These are phyloP conservation scores for Pelosia muscerda DNA, from an alignment of 2,888 invertebrate genomes.

Conservation along the genomic window DNA sequence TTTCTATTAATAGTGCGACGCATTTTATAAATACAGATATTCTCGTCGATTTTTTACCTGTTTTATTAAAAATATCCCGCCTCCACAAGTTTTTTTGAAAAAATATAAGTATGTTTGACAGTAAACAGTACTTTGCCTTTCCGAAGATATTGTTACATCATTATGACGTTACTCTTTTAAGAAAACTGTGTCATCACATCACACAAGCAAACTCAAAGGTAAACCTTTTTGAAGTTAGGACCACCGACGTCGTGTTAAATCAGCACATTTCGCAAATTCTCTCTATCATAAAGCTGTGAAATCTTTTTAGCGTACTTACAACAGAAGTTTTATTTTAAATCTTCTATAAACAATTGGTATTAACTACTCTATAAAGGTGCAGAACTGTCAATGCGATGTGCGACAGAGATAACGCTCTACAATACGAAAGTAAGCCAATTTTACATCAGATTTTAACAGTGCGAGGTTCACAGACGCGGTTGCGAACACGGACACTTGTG, in stretches of 20 bases:
- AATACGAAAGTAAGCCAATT: too few species aligned
- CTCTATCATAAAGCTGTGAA: background rate
- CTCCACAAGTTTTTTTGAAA: constrained; percentile 2
- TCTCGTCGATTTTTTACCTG: constrained; percentile 4
- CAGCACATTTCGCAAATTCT: too few species aligned
- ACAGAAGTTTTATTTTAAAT: too few species aligned
- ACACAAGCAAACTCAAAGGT: background rate
- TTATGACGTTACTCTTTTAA: too few species aligned
- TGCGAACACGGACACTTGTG: too few species aligned
- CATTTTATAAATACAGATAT: background rate
- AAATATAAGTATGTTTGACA: constrained; percentile 2
- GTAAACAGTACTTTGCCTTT: constrained; percentile 4
- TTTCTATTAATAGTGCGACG: background rate
- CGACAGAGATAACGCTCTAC: background rate
- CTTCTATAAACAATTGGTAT: background rate
- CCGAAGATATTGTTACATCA: background rate
- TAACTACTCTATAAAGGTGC: background rate
- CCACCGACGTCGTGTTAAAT: too few species aligned
- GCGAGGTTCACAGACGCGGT: too few species aligned
- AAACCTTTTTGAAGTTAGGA: too few species aligned
- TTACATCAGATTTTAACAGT: too few species aligned
- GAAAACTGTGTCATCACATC: too few species aligned
- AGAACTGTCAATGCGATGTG: background rate
- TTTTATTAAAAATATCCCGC: constrained; percentile 9
- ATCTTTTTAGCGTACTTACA: background rate